These are phyloP conservation scores for Clanis bilineata DNA, from an alignment of 2,888 invertebrate genomes.

Conservation along the genomic window DNA sequence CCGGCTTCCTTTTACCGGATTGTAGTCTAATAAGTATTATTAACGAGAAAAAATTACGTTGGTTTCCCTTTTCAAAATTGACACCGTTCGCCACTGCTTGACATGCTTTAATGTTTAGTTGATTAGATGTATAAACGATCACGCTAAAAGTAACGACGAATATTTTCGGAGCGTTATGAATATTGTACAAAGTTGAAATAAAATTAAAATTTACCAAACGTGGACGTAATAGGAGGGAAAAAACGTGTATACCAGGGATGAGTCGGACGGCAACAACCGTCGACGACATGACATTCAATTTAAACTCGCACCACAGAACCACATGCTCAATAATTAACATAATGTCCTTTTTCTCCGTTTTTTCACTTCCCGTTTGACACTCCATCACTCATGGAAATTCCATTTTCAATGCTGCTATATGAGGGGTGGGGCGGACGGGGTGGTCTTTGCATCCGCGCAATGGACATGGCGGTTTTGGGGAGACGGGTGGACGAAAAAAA, in stretches of 20 bases:
- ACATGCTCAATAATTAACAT: conserved; percentile 81
- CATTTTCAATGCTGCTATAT: conserved; percentile 80
- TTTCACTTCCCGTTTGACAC: conserved; percentile 80
- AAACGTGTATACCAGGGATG: conserved; percentile 37
- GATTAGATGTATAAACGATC: too few relatives aligned
- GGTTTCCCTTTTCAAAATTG: too few relatives aligned
- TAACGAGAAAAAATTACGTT: too few relatives aligned
- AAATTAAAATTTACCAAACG: conserved; percentile 49
- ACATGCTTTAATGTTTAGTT: too few relatives aligned
- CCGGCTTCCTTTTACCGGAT: too few relatives aligned
- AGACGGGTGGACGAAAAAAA: conserved; percentile 77
- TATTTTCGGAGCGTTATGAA: conserved; percentile 31
- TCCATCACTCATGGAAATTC: conserved; percentile 83
- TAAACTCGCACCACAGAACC: conserved; percentile 69
- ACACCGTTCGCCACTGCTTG: too few relatives aligned
- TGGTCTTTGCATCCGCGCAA: conserved; percentile 81
- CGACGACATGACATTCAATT: conserved; percentile 78
- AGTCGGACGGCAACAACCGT: conserved; percentile 30
- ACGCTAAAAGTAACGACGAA: too few relatives aligned
- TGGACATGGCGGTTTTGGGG: conserved; percentile 79
- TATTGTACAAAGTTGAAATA: conserved; percentile 38
- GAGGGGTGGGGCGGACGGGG: conserved; percentile 67
- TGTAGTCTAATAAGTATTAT: too few relatives aligned
- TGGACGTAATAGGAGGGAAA: conserved; percentile 35
- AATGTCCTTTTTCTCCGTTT: conserved; percentile 81